Evolutionary conservation across 2,888 invertebrate genomes (phyloP).

Genomic region (Taphrorychus bicolor): DNA sequence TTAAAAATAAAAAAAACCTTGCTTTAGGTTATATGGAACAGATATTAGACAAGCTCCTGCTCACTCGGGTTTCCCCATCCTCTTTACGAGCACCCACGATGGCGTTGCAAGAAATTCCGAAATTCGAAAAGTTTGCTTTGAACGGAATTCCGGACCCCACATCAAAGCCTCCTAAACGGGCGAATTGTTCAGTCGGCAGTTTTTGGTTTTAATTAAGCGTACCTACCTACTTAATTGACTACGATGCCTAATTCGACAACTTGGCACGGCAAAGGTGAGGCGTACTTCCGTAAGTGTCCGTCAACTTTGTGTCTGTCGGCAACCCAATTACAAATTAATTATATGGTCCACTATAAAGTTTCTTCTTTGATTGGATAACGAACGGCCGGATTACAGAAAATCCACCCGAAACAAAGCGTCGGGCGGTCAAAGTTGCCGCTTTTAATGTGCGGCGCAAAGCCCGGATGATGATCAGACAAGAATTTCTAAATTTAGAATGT

Average conservation of each 20-base stretch:
- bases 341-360: constrained; percentile 7
- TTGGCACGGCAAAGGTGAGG: not conserved
- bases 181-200: not conserved
- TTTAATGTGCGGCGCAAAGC: not conserved
- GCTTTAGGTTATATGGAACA: no score
- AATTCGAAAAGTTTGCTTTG: not conserved
- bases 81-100: no score
- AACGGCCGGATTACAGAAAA: constrained; percentile 16
- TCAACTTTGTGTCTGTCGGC: not conserved
- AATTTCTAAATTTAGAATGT: constrained; percentile 18
- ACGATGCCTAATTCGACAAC: not conserved
- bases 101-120: not conserved
- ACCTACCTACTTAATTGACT: not conserved
- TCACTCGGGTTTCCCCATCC: not conserved
- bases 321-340: constrained; percentile 3
- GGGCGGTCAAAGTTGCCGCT: constrained; percentile 15
- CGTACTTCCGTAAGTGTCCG: not conserved
- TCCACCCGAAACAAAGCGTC: constrained; percentile 13
- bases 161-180: not conserved
- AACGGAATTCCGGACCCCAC: not conserved
- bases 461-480: constrained; percentile 12
- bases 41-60: no score
- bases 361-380: constrained; percentile 9
- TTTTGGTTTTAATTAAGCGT: not conserved
- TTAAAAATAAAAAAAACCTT: no score